phyloP scores from a whole-genome alignment of 2,888 invertebrate species.

The Carterocephalus palaemon region DNA sequence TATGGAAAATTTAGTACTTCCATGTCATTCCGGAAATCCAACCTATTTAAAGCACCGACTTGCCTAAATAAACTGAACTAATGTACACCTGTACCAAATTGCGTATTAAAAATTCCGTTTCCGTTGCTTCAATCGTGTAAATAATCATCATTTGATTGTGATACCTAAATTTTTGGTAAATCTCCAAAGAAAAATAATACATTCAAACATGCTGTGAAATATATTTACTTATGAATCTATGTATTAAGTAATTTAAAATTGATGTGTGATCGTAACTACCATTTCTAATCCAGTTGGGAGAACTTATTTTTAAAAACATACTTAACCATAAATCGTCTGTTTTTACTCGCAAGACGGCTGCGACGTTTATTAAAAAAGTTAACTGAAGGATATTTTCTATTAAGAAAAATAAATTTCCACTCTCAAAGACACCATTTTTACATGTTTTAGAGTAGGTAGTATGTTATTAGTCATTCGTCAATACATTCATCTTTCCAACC shows the following conservation, averaged over 20 bases:
- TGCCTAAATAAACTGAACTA: slow-evolving; percentile 7
- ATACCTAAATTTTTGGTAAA: too few relatives aligned
- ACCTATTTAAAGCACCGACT: slow-evolving; percentile 26
- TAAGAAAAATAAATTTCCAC: neutral
- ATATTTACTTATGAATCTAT: neutral
- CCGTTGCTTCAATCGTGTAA: too few relatives aligned
- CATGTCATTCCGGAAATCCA: slow-evolving; percentile 31
- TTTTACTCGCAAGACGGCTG: neutral
- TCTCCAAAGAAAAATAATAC: slow-evolving; percentile 3
- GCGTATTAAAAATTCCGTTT: too few relatives aligned
- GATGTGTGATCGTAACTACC: too few relatives aligned
- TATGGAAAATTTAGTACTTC: slow-evolving; percentile 52
- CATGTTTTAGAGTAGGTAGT: too few relatives aligned
- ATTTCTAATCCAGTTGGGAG: too few relatives aligned
- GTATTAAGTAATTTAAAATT: too few relatives aligned
- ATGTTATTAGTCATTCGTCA: too few relatives aligned
- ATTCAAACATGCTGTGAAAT: neutral
- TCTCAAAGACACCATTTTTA: neutral
- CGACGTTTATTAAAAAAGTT: slow-evolving; percentile 1
- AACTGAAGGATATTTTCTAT: neutral
- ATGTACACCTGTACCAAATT: slow-evolving; percentile 19
- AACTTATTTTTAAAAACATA: neutral
- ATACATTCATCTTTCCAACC: too few relatives aligned
- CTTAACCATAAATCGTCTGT: neutral
- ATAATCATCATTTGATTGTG: too few relatives aligned